Conservation (phyloP, 2,797 vertebrate species). For the Falco columbarius region DNA sequence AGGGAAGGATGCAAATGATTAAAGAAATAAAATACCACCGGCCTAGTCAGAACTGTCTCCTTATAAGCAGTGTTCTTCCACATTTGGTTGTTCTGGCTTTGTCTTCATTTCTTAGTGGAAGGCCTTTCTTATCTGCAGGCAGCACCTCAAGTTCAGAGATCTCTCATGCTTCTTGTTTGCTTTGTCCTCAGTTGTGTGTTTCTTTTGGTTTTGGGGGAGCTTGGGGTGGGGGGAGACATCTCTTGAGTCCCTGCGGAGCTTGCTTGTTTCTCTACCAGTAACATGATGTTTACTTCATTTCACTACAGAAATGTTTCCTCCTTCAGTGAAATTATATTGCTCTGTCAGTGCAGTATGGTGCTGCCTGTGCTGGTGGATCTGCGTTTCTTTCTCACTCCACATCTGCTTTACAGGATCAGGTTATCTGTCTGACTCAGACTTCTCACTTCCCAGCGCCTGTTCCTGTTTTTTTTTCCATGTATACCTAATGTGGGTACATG, state of each 20-base stretch:
- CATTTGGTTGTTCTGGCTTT: not conserved
- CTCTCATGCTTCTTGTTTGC: not conserved
- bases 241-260: not conserved
- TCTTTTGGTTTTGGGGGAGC: not conserved
- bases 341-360: not conserved
- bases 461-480: not conserved
- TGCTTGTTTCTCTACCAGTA: not conserved
- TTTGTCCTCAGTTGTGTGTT: not conserved
- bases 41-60: not conserved
- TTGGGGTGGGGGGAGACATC: not conserved
- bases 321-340: not conserved
- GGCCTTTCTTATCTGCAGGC: not conserved
- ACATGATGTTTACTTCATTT: not conserved
- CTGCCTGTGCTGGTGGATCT: not conserved
- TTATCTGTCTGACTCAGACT: conserved; percentile 21
- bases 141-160: not conserved
- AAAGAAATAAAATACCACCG: not conserved
- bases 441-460: not conserved
- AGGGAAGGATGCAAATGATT: not conserved
- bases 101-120: not conserved
- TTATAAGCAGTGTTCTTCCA: not conserved
- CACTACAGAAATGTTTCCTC: not conserved
- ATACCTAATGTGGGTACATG: not conserved
- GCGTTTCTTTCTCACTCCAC: conserved; percentile 3
- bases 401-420: conserved; percentile 18